phyloP scores from a whole-genome alignment of 2,797 vertebrate species.

The Trematomus bernacchii region DNA sequence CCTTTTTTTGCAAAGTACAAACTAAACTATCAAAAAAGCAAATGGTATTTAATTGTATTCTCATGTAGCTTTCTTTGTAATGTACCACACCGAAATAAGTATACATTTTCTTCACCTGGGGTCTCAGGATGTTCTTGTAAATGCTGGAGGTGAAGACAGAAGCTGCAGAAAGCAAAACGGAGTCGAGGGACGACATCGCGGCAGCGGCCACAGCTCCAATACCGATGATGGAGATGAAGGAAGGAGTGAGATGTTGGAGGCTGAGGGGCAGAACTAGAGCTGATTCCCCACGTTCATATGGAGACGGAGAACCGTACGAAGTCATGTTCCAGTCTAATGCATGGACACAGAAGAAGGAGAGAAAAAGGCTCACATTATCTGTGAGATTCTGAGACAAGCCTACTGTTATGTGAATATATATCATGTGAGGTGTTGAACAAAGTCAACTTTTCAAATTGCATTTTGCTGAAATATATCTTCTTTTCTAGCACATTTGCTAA shows the following conservation, averaged over 20 bases:
- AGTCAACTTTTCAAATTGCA: no score
- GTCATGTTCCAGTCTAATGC: constrained; percentile 64
- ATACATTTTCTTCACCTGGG: not conserved
- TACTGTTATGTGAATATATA: not conserved
- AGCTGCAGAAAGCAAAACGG: constrained; percentile 61
- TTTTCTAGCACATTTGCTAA: no score
- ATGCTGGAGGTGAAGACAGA: constrained; percentile 61
- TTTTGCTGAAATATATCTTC: no score
- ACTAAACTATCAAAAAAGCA: no score
- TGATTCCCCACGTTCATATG: constrained; percentile 43
- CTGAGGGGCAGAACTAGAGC: constrained; percentile 52
- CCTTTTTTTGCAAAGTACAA: no score
- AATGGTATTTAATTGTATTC: no score
- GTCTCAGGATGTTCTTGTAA: constrained; percentile 61
- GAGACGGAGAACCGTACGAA: constrained; percentile 46
- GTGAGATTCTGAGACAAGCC: not conserved
- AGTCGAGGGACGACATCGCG: constrained; percentile 69
- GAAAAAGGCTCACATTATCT: not conserved
- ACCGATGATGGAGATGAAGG: constrained; percentile 40
- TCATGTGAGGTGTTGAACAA: no score
- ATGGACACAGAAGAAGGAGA: not conserved
- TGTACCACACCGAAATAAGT: no score
- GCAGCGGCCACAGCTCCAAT: constrained; percentile 65
- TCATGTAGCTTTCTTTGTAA: no score
- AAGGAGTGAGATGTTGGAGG: constrained; percentile 46